phyloP scores from a whole-genome alignment of 2,797 vertebrate genomes.

The Ctenosaura bakeri region DNA sequence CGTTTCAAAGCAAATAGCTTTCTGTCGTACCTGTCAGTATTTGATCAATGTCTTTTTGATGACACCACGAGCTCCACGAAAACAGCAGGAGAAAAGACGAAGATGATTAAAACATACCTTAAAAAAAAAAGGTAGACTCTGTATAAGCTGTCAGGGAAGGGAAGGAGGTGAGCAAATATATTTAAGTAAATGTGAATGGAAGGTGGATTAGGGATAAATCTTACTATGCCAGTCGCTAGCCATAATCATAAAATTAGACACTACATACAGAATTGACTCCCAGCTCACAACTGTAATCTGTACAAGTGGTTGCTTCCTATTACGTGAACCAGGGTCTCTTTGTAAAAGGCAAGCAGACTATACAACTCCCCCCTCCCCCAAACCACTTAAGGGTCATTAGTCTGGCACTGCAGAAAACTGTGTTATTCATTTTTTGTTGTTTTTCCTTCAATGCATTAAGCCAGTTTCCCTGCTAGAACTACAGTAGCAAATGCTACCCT shows the following conservation, averaged over 20 bases:
- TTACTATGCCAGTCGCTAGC: constrained; percentile 35
- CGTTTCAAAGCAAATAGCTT: constrained; percentile 71
- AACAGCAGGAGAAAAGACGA: constrained; percentile 67
- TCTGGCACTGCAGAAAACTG: constrained; percentile 73
- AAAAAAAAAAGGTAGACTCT: background rate
- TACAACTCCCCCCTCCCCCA: constrained; percentile 69
- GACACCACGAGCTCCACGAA: constrained; percentile 63
- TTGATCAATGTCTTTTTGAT: constrained; percentile 74
- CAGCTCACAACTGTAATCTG: constrained; percentile 7
- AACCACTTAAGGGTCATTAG: constrained; percentile 80
- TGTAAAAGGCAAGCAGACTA: constrained; percentile 57
- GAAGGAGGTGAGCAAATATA: background rate
- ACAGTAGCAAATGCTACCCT: constrained; percentile 67
- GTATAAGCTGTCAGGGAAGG: background rate
- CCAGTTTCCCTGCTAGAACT: constrained; percentile 72
- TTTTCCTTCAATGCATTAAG: constrained; percentile 43
- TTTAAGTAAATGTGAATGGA: constrained; percentile 25
- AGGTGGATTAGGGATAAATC: constrained; percentile 31
- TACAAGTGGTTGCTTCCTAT: constrained; percentile 44
- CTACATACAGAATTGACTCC: constrained; percentile 6
- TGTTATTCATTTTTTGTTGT: constrained; percentile 77
- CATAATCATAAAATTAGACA: constrained; percentile 38
- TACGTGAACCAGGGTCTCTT: constrained; percentile 45
- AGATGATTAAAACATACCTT: constrained; percentile 59
- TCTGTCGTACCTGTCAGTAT: constrained; percentile 65